Percentiles rank a stretch among this genome's conserved stretches.
Evolutionary conservation across 2,888 invertebrate species (phyloP).

Genomic region (Drosophila putrida): DNA sequence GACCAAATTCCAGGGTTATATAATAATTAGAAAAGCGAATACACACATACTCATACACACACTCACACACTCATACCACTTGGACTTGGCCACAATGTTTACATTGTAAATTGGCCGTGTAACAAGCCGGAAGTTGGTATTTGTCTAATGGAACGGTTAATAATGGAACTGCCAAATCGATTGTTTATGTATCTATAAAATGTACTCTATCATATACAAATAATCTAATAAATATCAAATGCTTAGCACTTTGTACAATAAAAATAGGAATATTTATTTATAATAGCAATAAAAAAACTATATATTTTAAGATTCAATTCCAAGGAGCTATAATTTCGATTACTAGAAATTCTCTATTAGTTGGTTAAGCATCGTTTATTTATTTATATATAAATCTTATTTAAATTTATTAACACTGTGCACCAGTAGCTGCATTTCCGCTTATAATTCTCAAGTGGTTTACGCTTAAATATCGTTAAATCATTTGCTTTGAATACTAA

Average conservation of each 20-base stretch:
- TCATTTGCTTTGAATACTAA: conserved; percentile 2
- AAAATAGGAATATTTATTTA: no score
- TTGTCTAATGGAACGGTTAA: conserved; percentile 15
- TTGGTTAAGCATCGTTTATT: not conserved
- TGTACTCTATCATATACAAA: no score
- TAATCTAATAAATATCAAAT: no score
- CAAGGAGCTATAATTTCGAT: no score
- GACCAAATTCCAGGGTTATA: conserved; percentile 48
- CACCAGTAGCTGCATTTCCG: not conserved
- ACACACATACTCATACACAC: no score
- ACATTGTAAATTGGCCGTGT: conserved; percentile 35
- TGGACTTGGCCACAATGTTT: conserved; percentile 26
- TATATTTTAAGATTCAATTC: no score
- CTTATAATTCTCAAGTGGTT: conserved; percentile 6
- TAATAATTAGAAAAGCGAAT: conserved; percentile 37
- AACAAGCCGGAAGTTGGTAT: conserved; percentile 35
- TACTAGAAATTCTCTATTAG: no score
- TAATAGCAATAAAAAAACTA: no score
- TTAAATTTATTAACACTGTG: not conserved
- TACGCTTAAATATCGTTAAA: not conserved
- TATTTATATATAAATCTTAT: not conserved
- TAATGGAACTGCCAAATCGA: not conserved
- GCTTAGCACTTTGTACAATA: no score
- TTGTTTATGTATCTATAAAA: not conserved
- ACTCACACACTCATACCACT: not conserved